Base-by-base conservation (phyloP, 2,888 invertebrate species). In the Pandemis heparana region DNA sequence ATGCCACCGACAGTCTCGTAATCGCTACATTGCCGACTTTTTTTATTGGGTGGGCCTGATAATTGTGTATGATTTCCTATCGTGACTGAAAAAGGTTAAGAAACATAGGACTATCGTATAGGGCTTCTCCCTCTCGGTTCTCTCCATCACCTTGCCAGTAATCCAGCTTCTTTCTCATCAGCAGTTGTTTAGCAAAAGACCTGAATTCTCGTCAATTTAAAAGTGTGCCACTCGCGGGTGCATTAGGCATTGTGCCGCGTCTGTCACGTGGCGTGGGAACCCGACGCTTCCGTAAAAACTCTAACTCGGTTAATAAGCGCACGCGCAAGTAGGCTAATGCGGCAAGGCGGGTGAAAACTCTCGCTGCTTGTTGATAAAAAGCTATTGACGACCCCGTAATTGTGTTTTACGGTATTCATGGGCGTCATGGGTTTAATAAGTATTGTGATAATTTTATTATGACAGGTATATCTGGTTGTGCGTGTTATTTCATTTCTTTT, bases 171-270 rank as follows among this genome's bases (percentile, higher is more conserved):
- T 32, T 32, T 32, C 23, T 32, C 23, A 32, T 32, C 23, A 10
- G 9, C 8, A 16, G n/a, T 39, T 39, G n/a, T 39, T 39, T 7
- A 10, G 12, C 23, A 9, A 63, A 62, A 46, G 46, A 1, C 46
- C 23, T 14, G 8, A 46, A 63, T 23, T 8, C 8, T 8, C 43
- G 23, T 32, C 32, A 46, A 14, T 14, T 23, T 12, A 23, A 23
- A 46, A 63, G 46, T 63, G 46, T 46, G 63, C 63, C 63, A 46
- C 18, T 62, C 23, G 41, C 39, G n/a, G 48, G 48, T 56, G 51
- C 51, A 53, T 53, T 9, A 23, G 56, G 23, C 46, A 46, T 63
- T 63, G 63, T 76, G 79, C 79, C 77, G 75, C 48, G 62, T 43
- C 60, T 18, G 43, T 43, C 18, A 41, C 62, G 62, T 18, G 16